Base-by-base conservation (phyloP, 2,113 vertebrate species). In the Eretmochelys imbricata region DNA sequence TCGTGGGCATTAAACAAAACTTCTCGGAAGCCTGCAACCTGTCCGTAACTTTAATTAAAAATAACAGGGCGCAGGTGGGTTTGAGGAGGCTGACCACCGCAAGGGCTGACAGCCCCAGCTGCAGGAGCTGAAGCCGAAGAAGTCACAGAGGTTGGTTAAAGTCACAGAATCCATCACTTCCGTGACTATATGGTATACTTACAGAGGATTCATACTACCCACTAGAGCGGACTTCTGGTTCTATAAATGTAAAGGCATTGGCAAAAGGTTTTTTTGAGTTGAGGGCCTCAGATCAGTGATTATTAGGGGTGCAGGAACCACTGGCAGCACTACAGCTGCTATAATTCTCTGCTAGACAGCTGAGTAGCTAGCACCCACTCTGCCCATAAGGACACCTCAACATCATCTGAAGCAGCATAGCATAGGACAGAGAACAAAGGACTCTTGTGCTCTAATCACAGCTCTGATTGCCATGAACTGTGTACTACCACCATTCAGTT, bases 401-500 rank as follows among this genome's bases (percentile, higher is more conserved):
- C 19, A 80, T 48, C 10, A 50, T 12, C 50, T 51, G 27, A 85
- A 89, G 27, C 75, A 91, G 65, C 8, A 53, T 53, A 80, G 10
- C 69, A 90, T 89, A 92, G 53, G 75, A 81, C 5, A 89, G 87
- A 72, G 80, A 48, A 59, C 5, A 78, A 78, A 78, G 25, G 42
- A 48, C 38, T 48, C 35, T 5, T 38, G 65, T 46, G 38, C 42
- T 48, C 42, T 24, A 48, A 46, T 78, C 75, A 25, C 24, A 78
- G 75, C 75, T 48, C 24, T 48, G 24, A 48, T 31, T 29, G 57
- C 57, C 27, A 59, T 59, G 57, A 59, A 31, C 57, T 59, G 27
- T 59, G 57, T 59, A 31, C 57, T 13, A 59, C 27, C 27, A 31
- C 27, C 24, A 59, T 31, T 29, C 27, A 59, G 27, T 59, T 59